A percentile compares a stretch with the other conserved stretches of the same genome.
Conservation (phyloP, 2,888 invertebrate genomes). For the Anaspis maculata region DNA sequence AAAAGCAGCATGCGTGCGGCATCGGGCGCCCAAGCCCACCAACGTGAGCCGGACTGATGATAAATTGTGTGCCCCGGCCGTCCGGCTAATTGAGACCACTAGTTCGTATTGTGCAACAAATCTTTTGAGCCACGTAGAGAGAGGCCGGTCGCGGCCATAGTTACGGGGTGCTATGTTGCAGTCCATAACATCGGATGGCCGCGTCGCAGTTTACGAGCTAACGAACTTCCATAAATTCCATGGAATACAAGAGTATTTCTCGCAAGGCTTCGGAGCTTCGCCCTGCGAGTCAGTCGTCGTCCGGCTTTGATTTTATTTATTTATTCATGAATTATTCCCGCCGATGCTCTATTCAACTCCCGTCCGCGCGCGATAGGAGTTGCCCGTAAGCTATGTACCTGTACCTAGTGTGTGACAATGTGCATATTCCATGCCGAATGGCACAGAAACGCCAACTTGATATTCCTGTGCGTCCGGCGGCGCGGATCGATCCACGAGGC, state of each 20-base stretch:
- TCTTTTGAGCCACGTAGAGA: slow-evolving; percentile 26
- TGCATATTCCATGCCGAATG: no score
- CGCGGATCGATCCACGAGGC: no score
- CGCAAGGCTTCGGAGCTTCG: slow-evolving; percentile 23
- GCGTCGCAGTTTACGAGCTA: slow-evolving; percentile 39
- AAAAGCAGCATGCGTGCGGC: neutral
- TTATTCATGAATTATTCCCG: slow-evolving; percentile 35
- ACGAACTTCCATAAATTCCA: slow-evolving; percentile 38
- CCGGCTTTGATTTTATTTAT: slow-evolving; percentile 31
- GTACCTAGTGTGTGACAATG: no score
- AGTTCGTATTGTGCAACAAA: slow-evolving; percentile 19
- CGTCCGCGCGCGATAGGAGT: slow-evolving; percentile 19
- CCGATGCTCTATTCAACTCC: slow-evolving; percentile 31
- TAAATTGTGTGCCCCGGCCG: slow-evolving; percentile 10
- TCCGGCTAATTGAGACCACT: slow-evolving; percentile 27
- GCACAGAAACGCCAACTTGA: slow-evolving; percentile 33
- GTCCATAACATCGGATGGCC: slow-evolving; percentile 36
- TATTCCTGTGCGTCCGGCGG: slow-evolving; percentile 28
- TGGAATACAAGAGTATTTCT: slow-evolving; percentile 29
- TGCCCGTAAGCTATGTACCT: no score
- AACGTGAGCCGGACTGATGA: no score
- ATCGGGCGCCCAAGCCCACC: no score
- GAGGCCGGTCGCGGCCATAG: slow-evolving; percentile 34
- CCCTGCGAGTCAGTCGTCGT: no score
- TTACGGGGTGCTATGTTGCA: slow-evolving; percentile 39